Base-by-base conservation (phyloP, 2,797 vertebrate species). In the Peromyscus aztecus region DNA sequence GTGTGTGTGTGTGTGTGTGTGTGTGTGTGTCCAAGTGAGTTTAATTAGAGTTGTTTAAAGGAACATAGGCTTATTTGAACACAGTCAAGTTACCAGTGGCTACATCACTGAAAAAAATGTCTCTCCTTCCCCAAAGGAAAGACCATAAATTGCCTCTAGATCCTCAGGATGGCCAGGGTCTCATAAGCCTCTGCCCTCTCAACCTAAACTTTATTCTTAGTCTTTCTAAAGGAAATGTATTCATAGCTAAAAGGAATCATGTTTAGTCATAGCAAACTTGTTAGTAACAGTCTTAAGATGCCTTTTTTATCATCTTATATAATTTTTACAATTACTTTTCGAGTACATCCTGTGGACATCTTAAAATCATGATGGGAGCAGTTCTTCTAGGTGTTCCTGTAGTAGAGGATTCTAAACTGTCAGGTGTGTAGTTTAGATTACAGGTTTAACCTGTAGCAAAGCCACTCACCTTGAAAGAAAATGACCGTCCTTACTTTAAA, bases 301-400 rank as follows among this genome's bases (percentile, higher is more conserved):
- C 11, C 6, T 82, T 43, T 61, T 84, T 24, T 24, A 29, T 71
- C n/a, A 91, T 90, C 49, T 67, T 83, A 37, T 82, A 73, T 82
- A n/a, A 52, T 69, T 86, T 85, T 82, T 59, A 90, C 23, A 80
- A 7, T 93, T 87, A 67, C 16, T 86, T 93, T 67, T 77, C 67
- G 21, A 93, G 9, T 82, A 11, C 31, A 73, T 95, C 29, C 34
- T 52, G 37, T 40, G 37, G 59, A 93, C 40, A 93, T 90, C 71
- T 59, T 31, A 91, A 85, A 78, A 40, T 85, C 89, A 17, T 29
- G 6, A 77, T 17, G 21, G 49, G 12, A 40, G 6, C 19, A 3
- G 27, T 85, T 89, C 65, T 87, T 87, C 82, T 52, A 11, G 27
- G 21, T 10, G 55, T n/a, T 90, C 71, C 37, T 96, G 34, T 65